Base-by-base conservation (phyloP, 2,888 invertebrate species). In the Tachina lurida region DNA sequence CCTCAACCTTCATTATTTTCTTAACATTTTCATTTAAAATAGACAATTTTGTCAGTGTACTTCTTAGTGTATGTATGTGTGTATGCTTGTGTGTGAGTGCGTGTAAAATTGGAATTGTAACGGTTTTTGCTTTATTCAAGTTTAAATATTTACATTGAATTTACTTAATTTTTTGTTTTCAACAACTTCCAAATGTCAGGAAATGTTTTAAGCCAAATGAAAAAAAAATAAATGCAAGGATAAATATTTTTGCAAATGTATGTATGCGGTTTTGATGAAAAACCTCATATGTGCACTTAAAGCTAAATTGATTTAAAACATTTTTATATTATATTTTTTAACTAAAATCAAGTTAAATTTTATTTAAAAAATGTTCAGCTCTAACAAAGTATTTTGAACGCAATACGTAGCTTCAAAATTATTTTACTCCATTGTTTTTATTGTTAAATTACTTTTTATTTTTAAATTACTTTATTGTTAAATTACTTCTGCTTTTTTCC, bases 1-100 rank as follows among this genome's bases (percentile, higher is more conserved):
- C 86, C 83, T 79, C 79, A 86, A 79, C 86, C 86, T 86, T 86
- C 86, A 86, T 31, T 71, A 19, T 22, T 56, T 60, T 75, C 45
- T 65, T 19, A 15, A 12, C 13, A 10, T 47, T 67, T 56, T 76
- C 56, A 60, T 39, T 39, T 77, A n/a, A 71, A 45, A 62, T 43
- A 19, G 1, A 10, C 17, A 15, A 70, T 73, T 77, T 68, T 58
- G 41, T 60, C 70, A 78, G 70, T 78, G 52, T 54, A 70, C 9
- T 70, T 58, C 12, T 60, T 22, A 31, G 7, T n/a, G 10, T 52
- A 68, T 49, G n/a, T 10, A 1, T 0, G 17, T 62, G 17, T 54
- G 63, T 41, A n/a, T 8, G 15, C 12, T 22, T 62, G 43, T 43
- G 31, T 22, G 58, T 19, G 13, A 19, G 19, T 10, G 22, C 17